Evolutionary conservation across 2,113 vertebrate species (phyloP), one percentile per base, ranked within the genome.

Genomic region (Eurystomus gularis): DNA sequence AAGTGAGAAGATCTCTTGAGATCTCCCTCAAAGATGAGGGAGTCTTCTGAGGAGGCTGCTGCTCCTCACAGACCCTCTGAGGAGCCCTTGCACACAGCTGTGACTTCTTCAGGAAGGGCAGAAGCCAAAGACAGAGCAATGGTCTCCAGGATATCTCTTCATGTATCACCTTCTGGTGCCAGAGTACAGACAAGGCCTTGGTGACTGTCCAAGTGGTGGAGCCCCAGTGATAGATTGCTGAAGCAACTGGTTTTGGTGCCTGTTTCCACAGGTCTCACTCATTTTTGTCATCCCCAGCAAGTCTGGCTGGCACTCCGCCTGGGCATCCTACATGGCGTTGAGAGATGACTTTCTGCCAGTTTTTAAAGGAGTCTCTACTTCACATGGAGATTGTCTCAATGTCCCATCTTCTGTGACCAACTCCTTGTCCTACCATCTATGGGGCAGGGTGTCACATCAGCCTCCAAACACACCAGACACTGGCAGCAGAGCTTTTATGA

Each of bases 341-440:
- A 25, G 64, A 90, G 40, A 83, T 11, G 35, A 78, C 33, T 64
- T 79, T 44, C 55, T 91, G 76, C 29, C 82, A 25, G 2, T 35
- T 76, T 94, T 51, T 73, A 64, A 79, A n/a, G 58, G n/a, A 0
- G 0, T 20, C 61, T 79, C 75, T 81, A 60, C 72, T 86, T 68
- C 8, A 7, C 48, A 70, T 0, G 0, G 51, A 70, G 64, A 13
- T 23, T 66, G 20, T 78, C 42, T 54, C 3, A 5, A 37, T 4
- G 6, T 60, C 23, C 44, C 49, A 51, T 23, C 18, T 70, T 64
- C 68, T 66, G 75, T 51, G 76, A 39, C 44, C 33, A 94, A 93
- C 81, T 75, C 60, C 42, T 10, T 48, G 37, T 64, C 35, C 72
- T 33, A 42, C 18, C 55, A 24, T 26, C 2, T 0, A 10, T 0